A percentile compares a stretch with the other conserved stretches of the same genome.
Conservation (phyloP, 2,797 vertebrate genomes). For the Discoglossus pictus region DNA sequence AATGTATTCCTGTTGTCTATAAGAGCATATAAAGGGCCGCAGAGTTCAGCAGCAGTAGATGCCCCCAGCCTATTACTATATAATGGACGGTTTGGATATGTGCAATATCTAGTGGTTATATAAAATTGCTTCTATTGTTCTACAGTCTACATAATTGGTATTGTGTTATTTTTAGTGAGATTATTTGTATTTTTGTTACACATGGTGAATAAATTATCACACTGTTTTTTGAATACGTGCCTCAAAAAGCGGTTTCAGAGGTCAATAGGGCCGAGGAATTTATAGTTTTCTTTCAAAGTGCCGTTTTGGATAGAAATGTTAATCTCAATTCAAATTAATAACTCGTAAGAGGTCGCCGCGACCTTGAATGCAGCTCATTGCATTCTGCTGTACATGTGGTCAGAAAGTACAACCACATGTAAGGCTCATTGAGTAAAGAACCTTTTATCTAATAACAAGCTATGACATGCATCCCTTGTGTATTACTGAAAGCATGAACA, state of each 20-base stretch:
- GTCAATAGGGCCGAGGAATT: slow-evolving; percentile 3
- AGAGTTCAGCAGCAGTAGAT: no score
- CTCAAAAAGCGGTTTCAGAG: not conserved
- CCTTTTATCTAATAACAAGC: slow-evolving; percentile 42
- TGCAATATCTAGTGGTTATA: no score
- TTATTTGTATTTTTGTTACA: no score
- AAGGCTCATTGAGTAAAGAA: slow-evolving; percentile 22
- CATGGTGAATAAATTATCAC: no score
- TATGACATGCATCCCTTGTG: slow-evolving; percentile 22
- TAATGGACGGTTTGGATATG: no score
- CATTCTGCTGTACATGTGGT: slow-evolving; percentile 9
- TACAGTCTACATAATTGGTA: no score
- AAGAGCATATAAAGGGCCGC: no score
- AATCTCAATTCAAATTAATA: slow-evolving; percentile 34
- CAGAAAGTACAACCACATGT: slow-evolving; percentile 22
- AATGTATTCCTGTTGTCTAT: no score
- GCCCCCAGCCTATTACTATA: no score
- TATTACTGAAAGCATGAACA: slow-evolving; percentile 10
- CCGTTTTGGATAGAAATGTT: slow-evolving; percentile 17
- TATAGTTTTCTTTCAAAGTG: not conserved
- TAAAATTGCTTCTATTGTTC: no score
- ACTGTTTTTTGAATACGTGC: no score
- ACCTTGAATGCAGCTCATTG: slow-evolving; percentile 14
- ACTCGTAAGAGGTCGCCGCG: slow-evolving; percentile 23
- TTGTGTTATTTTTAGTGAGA: no score